phyloP scores from a whole-genome alignment of 2,888 invertebrate genomes.

The Scaptomyza parva region DNA sequence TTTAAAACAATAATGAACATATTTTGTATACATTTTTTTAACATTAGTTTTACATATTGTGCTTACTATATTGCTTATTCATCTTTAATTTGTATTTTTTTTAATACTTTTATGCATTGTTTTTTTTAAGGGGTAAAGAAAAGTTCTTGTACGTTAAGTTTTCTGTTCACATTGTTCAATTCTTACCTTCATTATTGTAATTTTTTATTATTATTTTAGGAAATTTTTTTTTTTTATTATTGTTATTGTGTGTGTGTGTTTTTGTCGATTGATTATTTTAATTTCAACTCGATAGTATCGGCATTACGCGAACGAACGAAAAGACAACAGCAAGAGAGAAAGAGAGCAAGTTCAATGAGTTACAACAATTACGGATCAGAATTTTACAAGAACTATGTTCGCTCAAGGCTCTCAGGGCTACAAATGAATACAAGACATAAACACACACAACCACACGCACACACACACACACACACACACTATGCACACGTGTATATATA shows the following conservation, averaged over 20 bases:
- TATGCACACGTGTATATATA: constrained; percentile 16
- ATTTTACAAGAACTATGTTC: constrained; percentile 39
- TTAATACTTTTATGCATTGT: constrained; percentile 18
- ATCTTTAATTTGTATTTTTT: constrained; percentile 14
- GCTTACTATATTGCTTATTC: constrained; percentile 11
- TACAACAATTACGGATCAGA: constrained; percentile 43
- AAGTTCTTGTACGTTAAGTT: constrained; percentile 54
- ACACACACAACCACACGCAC: constrained; percentile 49
- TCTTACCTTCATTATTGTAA: constrained; percentile 74
- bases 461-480: constrained; percentile 23
- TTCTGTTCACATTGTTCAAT: constrained; percentile 66
- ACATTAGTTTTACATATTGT: constrained; percentile 9
- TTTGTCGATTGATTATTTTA: constrained; percentile 30
- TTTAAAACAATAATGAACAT: neutral
- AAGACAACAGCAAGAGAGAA: constrained; percentile 33
- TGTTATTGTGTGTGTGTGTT: constrained; percentile 53
- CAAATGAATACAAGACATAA: constrained; percentile 47
- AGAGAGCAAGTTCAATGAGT: constrained; percentile 26
- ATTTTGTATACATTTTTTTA: neutral
- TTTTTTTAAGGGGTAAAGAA: constrained; percentile 34
- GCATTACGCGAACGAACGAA: constrained; percentile 61
- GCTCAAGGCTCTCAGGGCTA: constrained; percentile 48
- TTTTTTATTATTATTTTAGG: constrained; percentile 47
- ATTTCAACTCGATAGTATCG: constrained; percentile 29
- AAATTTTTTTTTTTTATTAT: constrained; percentile 45